phyloP scores from a whole-genome alignment of 2,797 vertebrate species.

The Microhierax caerulescens region DNA sequence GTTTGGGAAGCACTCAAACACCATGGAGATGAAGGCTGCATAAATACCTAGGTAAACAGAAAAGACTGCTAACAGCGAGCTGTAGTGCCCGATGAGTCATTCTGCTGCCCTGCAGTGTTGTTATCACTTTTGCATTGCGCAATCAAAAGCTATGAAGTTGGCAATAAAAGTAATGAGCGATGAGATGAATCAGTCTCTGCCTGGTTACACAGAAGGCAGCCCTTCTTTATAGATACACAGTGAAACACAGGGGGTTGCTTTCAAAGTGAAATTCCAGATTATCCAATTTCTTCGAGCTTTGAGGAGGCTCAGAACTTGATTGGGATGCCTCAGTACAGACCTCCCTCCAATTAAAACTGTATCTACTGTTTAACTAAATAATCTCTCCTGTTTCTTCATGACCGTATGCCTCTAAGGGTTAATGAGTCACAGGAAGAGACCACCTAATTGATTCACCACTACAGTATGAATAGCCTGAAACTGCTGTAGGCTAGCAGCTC shows the following conservation, averaged over 20 bases:
- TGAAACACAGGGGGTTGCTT: not conserved
- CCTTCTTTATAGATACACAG: not conserved
- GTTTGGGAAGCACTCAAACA: slow-evolving; percentile 56
- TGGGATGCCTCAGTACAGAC: not conserved
- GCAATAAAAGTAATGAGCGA: slow-evolving; percentile 26
- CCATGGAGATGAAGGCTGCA: slow-evolving; percentile 43
- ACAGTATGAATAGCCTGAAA: not conserved
- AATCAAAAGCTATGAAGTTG: slow-evolving; percentile 42
- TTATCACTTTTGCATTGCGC: slow-evolving; percentile 25
- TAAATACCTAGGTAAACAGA: slow-evolving; percentile 61
- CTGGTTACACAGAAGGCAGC: not conserved
- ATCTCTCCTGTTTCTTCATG: not conserved
- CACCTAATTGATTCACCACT: not conserved
- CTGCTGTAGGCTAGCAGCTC: not conserved
- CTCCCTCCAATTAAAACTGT: not conserved
- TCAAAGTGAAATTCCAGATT: not conserved
- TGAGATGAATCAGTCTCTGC: slow-evolving; percentile 19
- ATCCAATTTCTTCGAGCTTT: not conserved
- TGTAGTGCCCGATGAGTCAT: slow-evolving; percentile 45
- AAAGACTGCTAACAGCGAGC: slow-evolving; percentile 18
- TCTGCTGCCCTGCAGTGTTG: slow-evolving; percentile 33
- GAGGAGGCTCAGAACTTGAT: not conserved
- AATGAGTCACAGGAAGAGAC: not conserved
- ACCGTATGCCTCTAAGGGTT: not conserved
- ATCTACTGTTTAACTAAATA: not conserved